Evolutionary conservation across 2,888 invertebrate species (phyloP), one percentile per base, ranked within the genome.

Genomic region (Meghimatium bilineatum): DNA sequence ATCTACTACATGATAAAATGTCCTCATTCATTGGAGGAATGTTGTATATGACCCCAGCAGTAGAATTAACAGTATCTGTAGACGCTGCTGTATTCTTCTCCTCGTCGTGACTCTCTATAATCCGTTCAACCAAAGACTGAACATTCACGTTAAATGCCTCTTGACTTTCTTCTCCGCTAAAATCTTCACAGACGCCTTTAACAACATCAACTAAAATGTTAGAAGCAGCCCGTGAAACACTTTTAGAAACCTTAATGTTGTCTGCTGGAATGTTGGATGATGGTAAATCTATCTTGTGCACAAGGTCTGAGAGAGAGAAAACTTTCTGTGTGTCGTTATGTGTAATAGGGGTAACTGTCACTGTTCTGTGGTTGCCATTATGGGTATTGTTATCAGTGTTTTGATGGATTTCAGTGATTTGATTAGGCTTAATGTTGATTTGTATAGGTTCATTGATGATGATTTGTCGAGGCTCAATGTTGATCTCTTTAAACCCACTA

Each of bases 151-250:
- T 44, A 74, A 49, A 49, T 17, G 74, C n/a, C 1, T 74, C 74
- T 17, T 74, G 74, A 74, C 74, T 74, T n/a, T 74, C 74, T 29
- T 74, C 74, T 10, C 23, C 60, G 12, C 14, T 29, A 36, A 74
- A 74, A 74, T 74, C 74, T 14, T 49, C 74, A 74, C 74, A 74
- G 23, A 74, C 20, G 23, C 49, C 14, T 29, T 49, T 74, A 49
- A 74, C n/a, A 49, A 74, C 52, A 14, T 74, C 74, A 49, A 23
- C 49, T 3, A 52, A 6, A 34, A 74, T 29, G 32, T 20, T 74
- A 29, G 74, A 14, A 49, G 74, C n/a, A 29, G 74, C n/a, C n/a
- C 29, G 52, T 20, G 29, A 74, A 44, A 29, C 49, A 29, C 14
- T 44, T 74, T 49, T 44, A 44, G 44, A 44, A n/a, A n/a, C n/a